Conservation (phyloP, 2,797 vertebrate species). For the Enteromius afrohamiltoni region DNA sequence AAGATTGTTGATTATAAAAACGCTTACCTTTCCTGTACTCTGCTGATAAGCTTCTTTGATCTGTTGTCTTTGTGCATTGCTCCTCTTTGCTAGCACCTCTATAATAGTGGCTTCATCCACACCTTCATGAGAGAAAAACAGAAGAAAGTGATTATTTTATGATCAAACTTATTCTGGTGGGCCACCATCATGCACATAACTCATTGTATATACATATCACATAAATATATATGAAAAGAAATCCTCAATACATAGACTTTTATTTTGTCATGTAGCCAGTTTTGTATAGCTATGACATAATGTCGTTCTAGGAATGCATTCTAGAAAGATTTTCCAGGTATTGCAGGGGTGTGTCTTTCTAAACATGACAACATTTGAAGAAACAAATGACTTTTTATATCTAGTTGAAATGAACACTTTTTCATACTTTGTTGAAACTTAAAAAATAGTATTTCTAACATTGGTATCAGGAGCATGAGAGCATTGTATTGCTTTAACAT, state of each 20-base stretch:
- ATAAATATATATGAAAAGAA: background rate
- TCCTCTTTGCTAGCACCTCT: constrained; percentile 83
- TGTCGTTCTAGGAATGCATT: background rate
- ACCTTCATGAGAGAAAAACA: constrained; percentile 68
- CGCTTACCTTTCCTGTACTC: constrained; percentile 78
- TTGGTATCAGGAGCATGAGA: background rate
- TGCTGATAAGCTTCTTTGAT: constrained; percentile 87
- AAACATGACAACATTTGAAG: background rate
- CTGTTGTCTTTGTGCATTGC: constrained; percentile 87
- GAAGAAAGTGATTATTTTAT: background rate
- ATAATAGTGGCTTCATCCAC: constrained; percentile 88
- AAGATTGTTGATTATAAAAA: background rate
- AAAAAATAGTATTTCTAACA: background rate
- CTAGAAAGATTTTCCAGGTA: background rate
- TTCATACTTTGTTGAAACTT: background rate
- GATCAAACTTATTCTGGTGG: background rate
- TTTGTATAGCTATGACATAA: background rate
- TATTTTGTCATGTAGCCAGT: background rate
- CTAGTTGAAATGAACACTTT: background rate
- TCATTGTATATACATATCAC: background rate
- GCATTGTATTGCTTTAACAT: background rate
- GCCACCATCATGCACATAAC: background rate
- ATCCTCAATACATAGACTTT: background rate
- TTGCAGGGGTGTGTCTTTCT: background rate
- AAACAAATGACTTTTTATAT: background rate